Conservation (phyloP, 2,797 vertebrate species). For the Podarcis lilfordi region DNA sequence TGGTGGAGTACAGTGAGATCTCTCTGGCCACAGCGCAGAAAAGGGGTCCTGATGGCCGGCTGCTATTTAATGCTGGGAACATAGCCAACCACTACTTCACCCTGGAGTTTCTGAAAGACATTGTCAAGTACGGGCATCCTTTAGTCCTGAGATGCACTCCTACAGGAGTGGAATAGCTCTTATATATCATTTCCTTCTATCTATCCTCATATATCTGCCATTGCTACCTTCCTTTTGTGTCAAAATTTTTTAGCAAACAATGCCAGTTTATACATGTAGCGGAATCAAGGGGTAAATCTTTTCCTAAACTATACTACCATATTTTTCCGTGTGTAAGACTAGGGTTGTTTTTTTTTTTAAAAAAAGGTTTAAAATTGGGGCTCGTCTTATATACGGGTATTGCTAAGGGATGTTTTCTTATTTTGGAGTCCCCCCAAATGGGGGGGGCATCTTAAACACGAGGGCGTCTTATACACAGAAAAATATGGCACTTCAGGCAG, state of each 20-base stretch:
- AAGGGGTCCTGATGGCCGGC: slow-evolving; percentile 86
- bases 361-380: no score
- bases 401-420: no score
- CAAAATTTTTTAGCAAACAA: background rate
- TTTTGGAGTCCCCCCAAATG: no score
- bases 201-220: background rate
- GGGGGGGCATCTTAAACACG: no score
- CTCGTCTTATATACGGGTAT: no score
- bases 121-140: slow-evolving; percentile 85
- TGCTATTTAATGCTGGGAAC: slow-evolving; percentile 93
- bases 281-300: background rate
- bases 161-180: background rate
- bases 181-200: background rate
- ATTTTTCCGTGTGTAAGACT: no score
- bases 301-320: background rate
- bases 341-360: no score
- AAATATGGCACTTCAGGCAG: no score
- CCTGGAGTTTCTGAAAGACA: slow-evolving; percentile 87
- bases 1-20: slow-evolving; percentile 99
- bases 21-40: slow-evolving; percentile 90
- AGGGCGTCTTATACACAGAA: no score
- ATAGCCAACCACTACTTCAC: slow-evolving; percentile 96
- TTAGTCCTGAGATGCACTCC: background rate
- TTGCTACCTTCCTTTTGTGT: background rate
- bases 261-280: background rate